phyloP scores from a whole-genome alignment of 2,797 vertebrate species.

The Pelobates cultripes region DNA sequence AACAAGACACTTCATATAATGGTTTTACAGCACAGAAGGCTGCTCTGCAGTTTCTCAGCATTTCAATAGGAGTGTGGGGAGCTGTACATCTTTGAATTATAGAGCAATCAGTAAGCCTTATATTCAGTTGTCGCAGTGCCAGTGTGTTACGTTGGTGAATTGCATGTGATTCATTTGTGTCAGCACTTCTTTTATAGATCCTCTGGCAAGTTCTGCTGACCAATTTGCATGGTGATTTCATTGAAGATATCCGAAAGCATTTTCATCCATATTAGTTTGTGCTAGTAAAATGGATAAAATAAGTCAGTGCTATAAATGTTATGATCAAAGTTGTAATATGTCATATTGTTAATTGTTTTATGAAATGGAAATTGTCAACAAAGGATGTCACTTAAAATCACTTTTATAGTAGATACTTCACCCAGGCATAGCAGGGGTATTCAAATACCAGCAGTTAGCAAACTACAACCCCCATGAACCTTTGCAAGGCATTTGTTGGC shows the following conservation, averaged over 20 bases:
- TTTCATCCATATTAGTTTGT: too few species aligned
- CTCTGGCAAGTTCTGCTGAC: slow-evolving; percentile 43
- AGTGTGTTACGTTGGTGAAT: slow-evolving; percentile 35
- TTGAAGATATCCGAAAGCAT: too few species aligned
- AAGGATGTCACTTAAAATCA: too few species aligned
- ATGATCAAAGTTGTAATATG: too few species aligned
- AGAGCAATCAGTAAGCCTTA: slow-evolving; percentile 40
- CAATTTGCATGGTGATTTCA: slow-evolving; percentile 15
- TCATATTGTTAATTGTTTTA: not conserved
- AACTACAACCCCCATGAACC: too few species aligned
- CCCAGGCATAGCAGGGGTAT: too few species aligned
- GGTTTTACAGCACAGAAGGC: not conserved
- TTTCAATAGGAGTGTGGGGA: slow-evolving; percentile 31
- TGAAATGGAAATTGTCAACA: too few species aligned
- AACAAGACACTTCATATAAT: slow-evolving; percentile 19
- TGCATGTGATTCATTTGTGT: slow-evolving; percentile 44
- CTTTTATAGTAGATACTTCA: too few species aligned
- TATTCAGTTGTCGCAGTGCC: slow-evolving; percentile 41
- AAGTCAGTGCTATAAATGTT: too few species aligned
- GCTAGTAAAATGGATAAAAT: too few species aligned
- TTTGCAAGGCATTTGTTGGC: too few species aligned
- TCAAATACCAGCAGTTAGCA: too few species aligned
- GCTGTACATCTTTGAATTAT: slow-evolving; percentile 32
- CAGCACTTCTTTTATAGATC: slow-evolving; percentile 45
- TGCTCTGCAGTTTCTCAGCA: not conserved